Percentiles rank a stretch among this genome's conserved stretches.
Evolutionary conservation across 2,113 vertebrate species (phyloP).

Genomic region (Machaerirhynchus nigripectus): DNA sequence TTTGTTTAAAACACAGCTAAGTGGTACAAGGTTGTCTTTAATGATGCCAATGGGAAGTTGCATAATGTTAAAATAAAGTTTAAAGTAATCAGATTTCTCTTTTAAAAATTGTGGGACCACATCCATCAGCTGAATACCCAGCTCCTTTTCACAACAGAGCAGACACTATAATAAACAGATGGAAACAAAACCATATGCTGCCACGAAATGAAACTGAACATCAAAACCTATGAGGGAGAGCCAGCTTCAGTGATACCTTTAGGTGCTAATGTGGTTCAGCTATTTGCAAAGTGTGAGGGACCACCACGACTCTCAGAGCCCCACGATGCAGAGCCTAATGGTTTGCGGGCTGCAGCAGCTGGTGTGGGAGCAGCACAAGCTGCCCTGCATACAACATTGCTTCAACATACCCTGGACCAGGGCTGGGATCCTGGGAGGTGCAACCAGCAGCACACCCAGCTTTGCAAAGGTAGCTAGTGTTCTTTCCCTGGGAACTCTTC

Average conservation of each 20-base stretch:
- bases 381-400: neutral
- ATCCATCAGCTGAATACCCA: neutral
- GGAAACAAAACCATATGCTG: neutral
- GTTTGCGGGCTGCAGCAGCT: neutral
- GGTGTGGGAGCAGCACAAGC: fast-evolving
- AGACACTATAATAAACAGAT: neutral
- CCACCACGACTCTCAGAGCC: fast-evolving
- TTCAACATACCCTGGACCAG: neutral
- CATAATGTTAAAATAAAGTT: neutral
- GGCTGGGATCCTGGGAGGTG: neutral
- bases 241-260: neutral
- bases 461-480: neutral
- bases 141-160: neutral
- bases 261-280: neutral
- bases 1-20: neutral
- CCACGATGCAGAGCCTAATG: fast-evolving
- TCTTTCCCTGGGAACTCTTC: neutral
- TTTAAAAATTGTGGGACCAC: neutral
- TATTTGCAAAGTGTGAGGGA: neutral
- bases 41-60: neutral
- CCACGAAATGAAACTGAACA: neutral
- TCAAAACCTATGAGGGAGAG: neutral
- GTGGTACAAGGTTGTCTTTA: neutral
- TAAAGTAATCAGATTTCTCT: neutral
- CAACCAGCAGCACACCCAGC: neutral